Evolutionary conservation across 2,797 vertebrate genomes (phyloP), one percentile per base, ranked within the genome.

Genomic region (Odontamblyopus lacepedii): DNA sequence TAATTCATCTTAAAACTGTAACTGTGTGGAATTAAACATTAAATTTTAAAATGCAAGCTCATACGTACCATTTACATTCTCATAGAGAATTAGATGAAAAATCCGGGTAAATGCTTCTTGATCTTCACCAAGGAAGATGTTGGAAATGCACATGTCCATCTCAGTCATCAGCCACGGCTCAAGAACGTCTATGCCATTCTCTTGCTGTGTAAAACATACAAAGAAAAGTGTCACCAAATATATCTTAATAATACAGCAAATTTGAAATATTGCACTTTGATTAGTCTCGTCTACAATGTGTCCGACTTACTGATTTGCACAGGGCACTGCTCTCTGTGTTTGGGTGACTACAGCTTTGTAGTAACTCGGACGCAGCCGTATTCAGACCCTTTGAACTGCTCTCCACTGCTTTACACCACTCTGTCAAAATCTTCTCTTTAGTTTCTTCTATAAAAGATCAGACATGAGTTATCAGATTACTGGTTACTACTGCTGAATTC

Each of bases 61-160:
- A 53, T 16, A 80, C 93, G 67, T 93, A 99, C 97, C 97, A 8
- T 95, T 95, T 70, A 99, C 92, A 74, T 92, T 94, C 92, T 98
- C 95, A 57, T 94, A 95, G 85, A 96, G 91, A 87, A 99, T 96
- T 63, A 98, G 95, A 80, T 97, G 95, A 84, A 98, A 97, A 77
- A 99, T 93, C 70, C 97, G 96, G 77, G 90, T 91, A 83, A 98
- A 98, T 27, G 93, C 89, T 70, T 96, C 96, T n/a, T 85, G 74
- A 70, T 99, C 95, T 83, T 96, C 94, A 84, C 90, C 87, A 12
- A 97, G 85, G 93, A 97, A 98, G 73, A 98, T 93, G 74, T 92
- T 94, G 67, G 95, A 95, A 72, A 99, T 95, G 89, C 96, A 97
- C 48, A 93, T 88, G 86, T 99, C 97, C 95, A 98, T 97, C 88